Evolutionary conservation across 2,888 invertebrate species (phyloP).

Genomic region (Lymantria monacha): DNA sequence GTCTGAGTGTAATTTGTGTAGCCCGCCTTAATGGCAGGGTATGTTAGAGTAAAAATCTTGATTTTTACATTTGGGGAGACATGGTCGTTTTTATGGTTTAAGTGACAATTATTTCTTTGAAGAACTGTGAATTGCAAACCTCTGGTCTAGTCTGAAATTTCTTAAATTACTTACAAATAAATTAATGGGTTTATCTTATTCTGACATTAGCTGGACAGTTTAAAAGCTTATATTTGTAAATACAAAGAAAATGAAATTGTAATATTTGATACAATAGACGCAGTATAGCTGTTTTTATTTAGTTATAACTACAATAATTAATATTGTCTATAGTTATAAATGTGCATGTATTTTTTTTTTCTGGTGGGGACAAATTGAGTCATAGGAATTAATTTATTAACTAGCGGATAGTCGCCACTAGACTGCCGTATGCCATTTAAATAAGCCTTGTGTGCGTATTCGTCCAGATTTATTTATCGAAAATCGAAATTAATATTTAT

Average conservation of each 20-base stretch:
- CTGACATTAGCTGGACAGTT: background rate
- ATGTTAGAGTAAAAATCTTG: no score
- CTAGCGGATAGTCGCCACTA: background rate
- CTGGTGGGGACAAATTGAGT: conserved; percentile 15
- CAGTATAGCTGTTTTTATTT: background rate
- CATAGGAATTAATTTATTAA: conserved; percentile 6
- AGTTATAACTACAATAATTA: background rate
- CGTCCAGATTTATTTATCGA: background rate
- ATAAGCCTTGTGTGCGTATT: conserved; percentile 1
- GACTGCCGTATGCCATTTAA: background rate
- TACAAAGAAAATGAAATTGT: conserved; percentile 4
- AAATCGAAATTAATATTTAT: background rate
- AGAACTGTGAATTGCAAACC: no score
- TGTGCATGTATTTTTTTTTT: background rate
- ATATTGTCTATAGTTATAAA: background rate
- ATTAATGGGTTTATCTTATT: no score
- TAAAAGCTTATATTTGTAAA: conserved; percentile 18
- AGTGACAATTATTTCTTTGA: no score
- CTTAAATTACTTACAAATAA: no score
- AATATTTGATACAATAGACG: conserved; percentile 3
- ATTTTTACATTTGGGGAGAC: no score
- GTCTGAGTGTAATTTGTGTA: no score
- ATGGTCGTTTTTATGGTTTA: no score
- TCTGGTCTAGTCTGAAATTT: no score
- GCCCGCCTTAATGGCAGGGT: no score